phyloP scores from a whole-genome alignment of 2,888 invertebrate species.

The Calliopum simillimum region DNA sequence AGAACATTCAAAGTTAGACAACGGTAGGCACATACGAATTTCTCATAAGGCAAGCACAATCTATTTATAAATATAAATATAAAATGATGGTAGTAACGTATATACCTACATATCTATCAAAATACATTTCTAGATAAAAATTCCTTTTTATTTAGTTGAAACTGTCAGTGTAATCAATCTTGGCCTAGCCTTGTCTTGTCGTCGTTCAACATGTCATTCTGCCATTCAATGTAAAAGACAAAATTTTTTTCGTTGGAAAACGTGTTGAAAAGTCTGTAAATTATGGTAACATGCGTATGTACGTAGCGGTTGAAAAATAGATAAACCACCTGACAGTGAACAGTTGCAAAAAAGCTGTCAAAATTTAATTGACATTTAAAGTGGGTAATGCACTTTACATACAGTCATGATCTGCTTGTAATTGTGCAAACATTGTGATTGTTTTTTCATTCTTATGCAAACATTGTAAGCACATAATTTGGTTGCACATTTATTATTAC shows the following conservation, averaged over 20 bases:
- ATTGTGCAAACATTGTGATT: background rate
- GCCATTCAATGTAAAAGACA: background rate
- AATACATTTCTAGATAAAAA: no score
- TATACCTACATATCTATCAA: no score
- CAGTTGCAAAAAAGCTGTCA: conserved; percentile 16
- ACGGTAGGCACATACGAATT: no score
- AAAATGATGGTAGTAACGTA: no score
- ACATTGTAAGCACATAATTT: no score
- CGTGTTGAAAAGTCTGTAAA: background rate
- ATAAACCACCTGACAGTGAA: background rate
- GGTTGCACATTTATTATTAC: no score
- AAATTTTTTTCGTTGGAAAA: background rate
- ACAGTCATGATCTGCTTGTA: background rate
- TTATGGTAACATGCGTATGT: background rate
- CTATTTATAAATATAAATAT: no score
- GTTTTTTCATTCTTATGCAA: no score
- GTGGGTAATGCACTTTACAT: conserved; percentile 3
- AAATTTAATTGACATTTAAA: conserved; percentile 7
- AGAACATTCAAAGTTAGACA: no score
- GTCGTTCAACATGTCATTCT: background rate
- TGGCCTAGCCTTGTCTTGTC: background rate
- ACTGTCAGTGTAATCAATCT: no score
- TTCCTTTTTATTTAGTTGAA: no score
- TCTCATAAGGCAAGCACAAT: no score
- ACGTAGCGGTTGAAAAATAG: background rate